Evolutionary conservation across 2,888 invertebrate genomes (phyloP), one percentile per base, ranked within the genome.

Genomic region (Venustoraphidia nigricollis): DNA sequence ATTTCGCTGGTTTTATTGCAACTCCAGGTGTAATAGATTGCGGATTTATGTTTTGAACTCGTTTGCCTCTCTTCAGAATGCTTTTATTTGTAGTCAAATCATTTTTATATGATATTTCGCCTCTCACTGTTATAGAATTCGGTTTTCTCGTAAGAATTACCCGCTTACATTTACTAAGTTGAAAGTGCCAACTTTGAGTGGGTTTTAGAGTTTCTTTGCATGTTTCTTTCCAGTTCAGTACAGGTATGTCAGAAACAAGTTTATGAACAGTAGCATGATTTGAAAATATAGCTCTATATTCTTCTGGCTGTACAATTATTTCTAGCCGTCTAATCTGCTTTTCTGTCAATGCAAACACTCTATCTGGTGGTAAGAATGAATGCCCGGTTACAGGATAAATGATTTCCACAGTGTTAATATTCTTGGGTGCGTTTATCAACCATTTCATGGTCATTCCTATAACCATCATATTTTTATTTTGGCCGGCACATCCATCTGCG

Each of bases 301-400:
- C 46, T 27, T 52, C 43, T 41, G 51, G 51, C 34, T 38, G 13
- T 9, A 50, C 46, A 27, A 54, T 54, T 11, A 40, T 44, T 9
- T 51, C 50, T 47, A 46, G 40, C 41, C 46, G 51, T 41, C 45
- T 51, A 10, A 54, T 44, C 10, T 46, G 42, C 36, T 49, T 51
- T 47, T 54, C 52, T 35, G 49, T 51, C 17, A 38, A n/a, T 9
- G 41, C 53, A 47, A 54, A 54, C 9, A 54, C 51, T 36, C 53
- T 42, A 38, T 54, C 53, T 51, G 48, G 41, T 27, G 27, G 27
- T 27, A 27, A 27, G 27, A 27, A 27, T 27, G 27, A 27, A 27
- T 5, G 27, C 27, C 53, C 44, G 36, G 45, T 39, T 39, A 50
- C 46, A 38, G 50, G 54, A 45, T 54, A 54, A n/a, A 54, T 46